Evolutionary conservation across 64 coral and sea anemone genomes (phyloP), one percentile per base, ranked within the genome.

Genomic region (Astreopora myriophthalma): DNA sequence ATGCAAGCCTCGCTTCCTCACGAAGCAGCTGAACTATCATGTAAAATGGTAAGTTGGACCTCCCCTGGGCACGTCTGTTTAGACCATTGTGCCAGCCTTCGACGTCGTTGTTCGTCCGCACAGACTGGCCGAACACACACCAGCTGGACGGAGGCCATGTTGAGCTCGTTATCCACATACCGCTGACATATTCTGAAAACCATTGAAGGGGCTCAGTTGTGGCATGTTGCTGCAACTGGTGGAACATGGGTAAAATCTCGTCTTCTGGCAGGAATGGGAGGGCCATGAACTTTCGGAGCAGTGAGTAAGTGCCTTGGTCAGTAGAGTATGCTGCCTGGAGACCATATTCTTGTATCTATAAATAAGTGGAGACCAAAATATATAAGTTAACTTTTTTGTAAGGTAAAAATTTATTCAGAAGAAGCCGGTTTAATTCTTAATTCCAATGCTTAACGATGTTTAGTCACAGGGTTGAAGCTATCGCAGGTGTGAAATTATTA

Each of bases 11-110:
- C 28, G 90, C 49, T 64, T 85, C 69, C 12, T 63, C 34, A 27
- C 69, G 35, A 24, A 92, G 58, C 16, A 92, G 70, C 26, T 84
- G 82, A 28, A 92, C 72, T 23, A 60, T 66, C 22, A 76, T 22
- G 64, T 91, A 91, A 52, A 91, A 70, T 1, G 44, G 34, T 25
- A 78, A 14, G 4, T 76, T 39, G 13, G 22, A 4, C 36, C 39
- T 85, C 1, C 82, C 62, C 0, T 46, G 3, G 3, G 82, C 82
- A 1, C 37, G 3, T 0, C 62, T 9, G 36, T 85, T 69, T 7
- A 85, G 82, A 14, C 22, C 31, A 37, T 72, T 72, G 17, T 72
- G 69, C 69, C 69, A 72, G 1, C 69, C 69, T 37, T 72, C 69
- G 0, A 72, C 32, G 19, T 72, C 32, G 17, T 72, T 72, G 17